These are phyloP conservation scores for Platichthys stellatus DNA, from an alignment of 2,113 vertebrate genomes.

Conservation along the genomic window DNA sequence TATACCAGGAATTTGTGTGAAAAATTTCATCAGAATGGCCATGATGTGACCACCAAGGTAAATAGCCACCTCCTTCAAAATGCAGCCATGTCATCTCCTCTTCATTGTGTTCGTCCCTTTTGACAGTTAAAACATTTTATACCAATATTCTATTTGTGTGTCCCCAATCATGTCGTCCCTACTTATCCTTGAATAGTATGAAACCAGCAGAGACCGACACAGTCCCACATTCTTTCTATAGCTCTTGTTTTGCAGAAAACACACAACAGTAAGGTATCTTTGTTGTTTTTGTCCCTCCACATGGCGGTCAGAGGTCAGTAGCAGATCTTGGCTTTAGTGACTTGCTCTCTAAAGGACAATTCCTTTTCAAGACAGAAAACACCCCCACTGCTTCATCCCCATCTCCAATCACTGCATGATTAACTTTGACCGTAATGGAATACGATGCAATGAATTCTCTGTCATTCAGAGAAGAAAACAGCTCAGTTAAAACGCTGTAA, in stretches of 20 bases:
- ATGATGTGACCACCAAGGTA: no score
- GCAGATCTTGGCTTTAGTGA: not conserved
- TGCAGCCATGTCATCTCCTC: no score
- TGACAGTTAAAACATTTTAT: no score
- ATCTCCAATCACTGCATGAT: slow-evolving; percentile 3
- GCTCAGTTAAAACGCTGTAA: slow-evolving; percentile 28
- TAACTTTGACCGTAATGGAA: slow-evolving; percentile 5
- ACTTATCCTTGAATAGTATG: not conserved
- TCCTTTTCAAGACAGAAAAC: slow-evolving; percentile 8
- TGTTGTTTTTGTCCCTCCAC: no score
- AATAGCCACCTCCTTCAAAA: no score
- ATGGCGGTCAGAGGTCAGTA: no score
- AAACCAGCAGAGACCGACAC: not conserved
- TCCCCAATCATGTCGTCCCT: not conserved
- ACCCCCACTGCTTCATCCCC: not conserved
- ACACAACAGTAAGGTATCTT: no score
- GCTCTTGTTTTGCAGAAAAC: no score
- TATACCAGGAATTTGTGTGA: no score
- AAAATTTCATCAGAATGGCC: no score
- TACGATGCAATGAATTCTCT: not conserved
- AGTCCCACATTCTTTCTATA: not conserved
- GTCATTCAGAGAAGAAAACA: not conserved
- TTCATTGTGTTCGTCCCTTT: no score
- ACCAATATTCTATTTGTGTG: no score
- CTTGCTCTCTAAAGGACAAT: not conserved